A percentile compares a stretch with the other conserved stretches of the same genome.
These are phyloP conservation scores for Pleuronectes platessa DNA, from an alignment of 2,113 vertebrate genomes.

Conservation along the genomic window DNA sequence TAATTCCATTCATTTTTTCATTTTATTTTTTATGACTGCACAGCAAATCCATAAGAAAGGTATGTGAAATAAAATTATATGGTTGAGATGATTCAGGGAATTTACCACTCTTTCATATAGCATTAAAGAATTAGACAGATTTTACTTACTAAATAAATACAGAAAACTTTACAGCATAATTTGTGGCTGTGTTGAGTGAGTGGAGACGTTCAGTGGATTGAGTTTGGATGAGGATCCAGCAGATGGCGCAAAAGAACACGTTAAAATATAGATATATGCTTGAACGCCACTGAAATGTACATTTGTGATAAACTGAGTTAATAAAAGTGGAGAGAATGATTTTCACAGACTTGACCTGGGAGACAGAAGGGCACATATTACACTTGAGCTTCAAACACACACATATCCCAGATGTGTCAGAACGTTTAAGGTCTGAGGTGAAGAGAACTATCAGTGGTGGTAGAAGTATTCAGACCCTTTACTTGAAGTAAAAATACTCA, in stretches of 20 bases:
- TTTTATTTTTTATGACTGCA: too few species aligned
- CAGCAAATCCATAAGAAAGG: too few species aligned
- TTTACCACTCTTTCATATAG: too few species aligned
- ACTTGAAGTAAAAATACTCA: too few species aligned
- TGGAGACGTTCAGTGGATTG: conserved; percentile 21
- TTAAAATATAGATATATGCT: conserved; percentile 40
- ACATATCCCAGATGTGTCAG: neutral
- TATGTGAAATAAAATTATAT: too few species aligned
- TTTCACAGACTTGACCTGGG: neutral
- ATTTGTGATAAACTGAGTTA: neutral
- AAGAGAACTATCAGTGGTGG: neutral
- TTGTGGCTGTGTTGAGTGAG: neutral
- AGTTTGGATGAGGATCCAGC: conserved; percentile 80
- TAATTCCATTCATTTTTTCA: too few species aligned
- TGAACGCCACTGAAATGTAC: neutral
- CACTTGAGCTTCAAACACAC: neutral
- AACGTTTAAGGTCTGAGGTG: too few species aligned
- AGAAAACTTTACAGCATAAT: neutral
- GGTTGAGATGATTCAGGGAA: too few species aligned
- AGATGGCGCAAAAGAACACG: conserved; percentile 86
- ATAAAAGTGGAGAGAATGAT: neutral
- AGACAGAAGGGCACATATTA: neutral
- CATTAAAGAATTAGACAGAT: neutral
- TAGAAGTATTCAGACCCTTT: neutral
- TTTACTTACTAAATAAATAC: neutral